Evolutionary conservation across 2,888 invertebrate genomes (phyloP).

Genomic region (Hylaea fasciaria): DNA sequence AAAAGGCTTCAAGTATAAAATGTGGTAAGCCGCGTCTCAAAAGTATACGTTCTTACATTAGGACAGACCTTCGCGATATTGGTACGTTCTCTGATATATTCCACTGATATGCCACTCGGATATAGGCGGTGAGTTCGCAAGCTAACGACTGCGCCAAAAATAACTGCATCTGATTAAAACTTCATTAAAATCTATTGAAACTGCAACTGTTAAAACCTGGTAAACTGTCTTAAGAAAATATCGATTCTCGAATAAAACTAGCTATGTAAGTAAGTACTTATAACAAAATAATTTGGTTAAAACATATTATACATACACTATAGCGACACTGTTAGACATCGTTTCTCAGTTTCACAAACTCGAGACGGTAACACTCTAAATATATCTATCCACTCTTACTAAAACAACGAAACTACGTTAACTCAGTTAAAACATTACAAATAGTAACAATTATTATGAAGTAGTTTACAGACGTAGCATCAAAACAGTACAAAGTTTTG

Average conservation of each 20-base stretch:
- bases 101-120: constrained; percentile 63
- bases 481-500: constrained; percentile 64
- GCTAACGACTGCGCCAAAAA: constrained; percentile 27
- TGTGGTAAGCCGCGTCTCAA: constrained; percentile 55
- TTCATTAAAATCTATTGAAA: constrained; percentile 35
- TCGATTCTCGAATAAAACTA: constrained; percentile 55
- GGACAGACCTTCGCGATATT: constrained; percentile 39
- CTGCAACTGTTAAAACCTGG: constrained; percentile 52
- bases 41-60: constrained; percentile 54
- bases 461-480: constrained; percentile 53
- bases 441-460: constrained; percentile 49
- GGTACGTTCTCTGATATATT: constrained; percentile 49
- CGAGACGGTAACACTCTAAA: constrained; percentile 25
- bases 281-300: constrained; percentile 74
- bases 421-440: constrained; percentile 47
- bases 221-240: constrained; percentile 76
- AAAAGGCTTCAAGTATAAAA: constrained; percentile 53
- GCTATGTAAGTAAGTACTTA: constrained; percentile 33
- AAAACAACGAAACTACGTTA: constrained; percentile 32
- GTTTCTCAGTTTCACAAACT: constrained; percentile 38
- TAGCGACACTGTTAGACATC: constrained; percentile 49
- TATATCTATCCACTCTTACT: constrained; percentile 18
- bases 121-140: constrained; percentile 41
- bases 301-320: constrained; percentile 61
- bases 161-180: constrained; percentile 39